Base-by-base conservation (phyloP, 2,797 vertebrate genomes). In the Rhinella marina region DNA sequence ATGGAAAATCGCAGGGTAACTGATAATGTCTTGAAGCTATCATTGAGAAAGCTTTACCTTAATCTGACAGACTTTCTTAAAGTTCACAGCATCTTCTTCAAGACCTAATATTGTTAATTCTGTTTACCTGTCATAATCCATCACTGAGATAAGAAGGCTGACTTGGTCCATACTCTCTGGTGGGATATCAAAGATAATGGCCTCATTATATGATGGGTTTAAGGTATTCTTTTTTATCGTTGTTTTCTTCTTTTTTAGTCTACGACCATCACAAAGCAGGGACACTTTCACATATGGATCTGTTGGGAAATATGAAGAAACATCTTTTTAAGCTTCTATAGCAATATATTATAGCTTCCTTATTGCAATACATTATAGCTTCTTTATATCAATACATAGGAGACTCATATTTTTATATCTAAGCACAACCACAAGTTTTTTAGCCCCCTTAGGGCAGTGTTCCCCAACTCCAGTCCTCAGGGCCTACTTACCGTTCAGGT, bases 141-240 rank as follows among this genome's bases (percentile, higher is more conserved):
- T 99, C 91, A 99, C 97, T 0, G 98, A 99, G 94, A 99, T 98
- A 94, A 99, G 97, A 89, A 99, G 95, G 92, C 96, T 98, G 96
- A 99, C 98, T 92, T 99, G 97, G 93, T 99, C 98, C 98, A 99
- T 99, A 88, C 97, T 99, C 93, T 99, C 98, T 0, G 98, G 98
- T 0, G 98, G 98, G 86, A 99, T 99, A 95, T 99, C 98, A 84
- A 99, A 99, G 94, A 99, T 99, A 94, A 99, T 97, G 93, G 98
- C 98, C 94, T 99, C 98, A 0, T 99, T 99, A 95, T 99, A 99
- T 90, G 96, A 96, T 9, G 98, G 98, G 89, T 99, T 99, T 89
- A 99, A 95, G 0, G 98, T 99, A 93, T 99, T 99, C 93, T 98
- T 99, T 90, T 99, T 99, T 76, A 98, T 99, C 92, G 97, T 99